These are phyloP conservation scores for Harpalus rufipes DNA, from an alignment of 2,888 invertebrate genomes.

Conservation along the genomic window DNA sequence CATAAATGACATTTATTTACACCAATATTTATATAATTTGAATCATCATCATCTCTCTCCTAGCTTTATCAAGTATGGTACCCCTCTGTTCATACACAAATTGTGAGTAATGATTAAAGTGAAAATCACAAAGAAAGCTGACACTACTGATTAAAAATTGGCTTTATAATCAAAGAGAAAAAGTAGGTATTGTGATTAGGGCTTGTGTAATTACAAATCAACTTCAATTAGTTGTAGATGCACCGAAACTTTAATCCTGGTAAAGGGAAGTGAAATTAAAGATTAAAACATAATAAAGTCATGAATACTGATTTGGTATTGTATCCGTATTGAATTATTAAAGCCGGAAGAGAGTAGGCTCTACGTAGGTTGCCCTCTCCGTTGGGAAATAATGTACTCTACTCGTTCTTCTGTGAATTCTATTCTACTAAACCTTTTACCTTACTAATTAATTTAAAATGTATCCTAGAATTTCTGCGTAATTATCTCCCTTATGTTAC, in stretches of 20 bases:
- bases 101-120: too few species aligned
- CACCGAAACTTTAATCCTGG: conserved; percentile 53
- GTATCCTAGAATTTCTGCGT: conserved; percentile 69
- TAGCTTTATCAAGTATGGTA: too few species aligned
- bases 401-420: conserved; percentile 58
- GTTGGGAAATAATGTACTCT: conserved; percentile 65
- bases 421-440: conserved; percentile 68
- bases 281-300: conserved; percentile 73
- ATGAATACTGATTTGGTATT: conserved; percentile 72
- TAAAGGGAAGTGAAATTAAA: conserved; percentile 70
- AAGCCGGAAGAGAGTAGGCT: conserved; percentile 48
- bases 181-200: too few species aligned
- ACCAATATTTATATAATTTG: too few species aligned
- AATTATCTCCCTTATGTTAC: conserved; percentile 68
- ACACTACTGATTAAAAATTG: too few species aligned
- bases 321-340: conserved; percentile 71
- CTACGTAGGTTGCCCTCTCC: conserved; percentile 24
- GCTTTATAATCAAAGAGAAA: too few species aligned
- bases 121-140: too few species aligned
- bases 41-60: too few species aligned
- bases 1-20: too few species aligned
- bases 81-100: too few species aligned
- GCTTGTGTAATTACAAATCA: neutral
- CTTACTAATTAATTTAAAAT: conserved; percentile 71
- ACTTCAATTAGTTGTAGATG: conserved; percentile 12